Conservation (phyloP, 2,888 invertebrate species). For the Mythimna pallens region DNA sequence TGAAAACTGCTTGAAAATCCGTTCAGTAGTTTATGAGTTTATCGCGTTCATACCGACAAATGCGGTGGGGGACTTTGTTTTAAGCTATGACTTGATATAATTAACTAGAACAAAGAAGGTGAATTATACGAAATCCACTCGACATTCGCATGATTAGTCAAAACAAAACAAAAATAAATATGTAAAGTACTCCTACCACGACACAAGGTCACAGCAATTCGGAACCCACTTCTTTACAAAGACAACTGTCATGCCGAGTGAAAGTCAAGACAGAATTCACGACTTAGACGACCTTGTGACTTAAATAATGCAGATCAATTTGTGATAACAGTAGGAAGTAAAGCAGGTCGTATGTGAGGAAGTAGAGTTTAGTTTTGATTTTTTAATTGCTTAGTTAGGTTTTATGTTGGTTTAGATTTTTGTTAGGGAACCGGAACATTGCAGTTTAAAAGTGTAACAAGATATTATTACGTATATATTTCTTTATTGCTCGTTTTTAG, state of each 20-base stretch:
- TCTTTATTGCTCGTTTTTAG: background rate
- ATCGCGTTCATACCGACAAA: no score
- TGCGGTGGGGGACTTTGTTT: no score
- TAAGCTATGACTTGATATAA: no score
- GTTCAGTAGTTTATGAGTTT: no score
- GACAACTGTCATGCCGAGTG: constrained; percentile 37
- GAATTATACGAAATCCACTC: background rate
- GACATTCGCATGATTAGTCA: constrained; percentile 10
- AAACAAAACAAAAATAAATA: constrained; percentile 25
- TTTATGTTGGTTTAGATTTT: background rate
- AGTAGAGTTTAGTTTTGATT: constrained; percentile 3
- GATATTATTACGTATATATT: background rate
- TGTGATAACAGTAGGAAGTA: constrained; percentile 35
- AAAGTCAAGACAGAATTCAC: constrained; percentile 50
- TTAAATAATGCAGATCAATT: constrained; percentile 28
- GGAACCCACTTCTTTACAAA: constrained; percentile 47
- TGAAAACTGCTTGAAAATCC: no score
- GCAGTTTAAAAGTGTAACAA: no score
- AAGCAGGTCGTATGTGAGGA: constrained; percentile 5
- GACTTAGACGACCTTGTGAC: constrained; percentile 45
- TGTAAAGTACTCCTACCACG: constrained; percentile 2
- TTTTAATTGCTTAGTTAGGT: constrained; percentile 3
- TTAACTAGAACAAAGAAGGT: no score
- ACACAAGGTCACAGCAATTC: constrained; percentile 41
- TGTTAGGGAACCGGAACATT: background rate